Evolutionary conservation across 1,140 invertebrate genomes (phyloP), one percentile per base, ranked within the genome.

Genomic region (Rhopalosiphum padi): DNA sequence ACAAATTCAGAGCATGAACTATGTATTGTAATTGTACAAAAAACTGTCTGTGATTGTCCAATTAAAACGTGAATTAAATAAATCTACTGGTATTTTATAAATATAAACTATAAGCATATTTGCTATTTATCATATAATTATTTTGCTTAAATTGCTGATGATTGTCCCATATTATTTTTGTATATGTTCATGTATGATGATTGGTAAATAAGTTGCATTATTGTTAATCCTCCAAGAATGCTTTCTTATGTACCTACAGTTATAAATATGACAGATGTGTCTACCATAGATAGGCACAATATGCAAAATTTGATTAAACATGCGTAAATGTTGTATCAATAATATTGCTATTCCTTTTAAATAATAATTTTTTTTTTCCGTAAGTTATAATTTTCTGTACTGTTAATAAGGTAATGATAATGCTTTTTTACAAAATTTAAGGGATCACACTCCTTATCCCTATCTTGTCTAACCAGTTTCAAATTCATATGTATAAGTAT

Each of bases 21-120:
- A 41, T 93, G 82, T 93, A 48, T 93, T 93, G 48, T 86, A 22
- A 30, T 53, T 86, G 82, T 93, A 37, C 43, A 53, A 48, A 91
- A 51, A 91, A 55, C 30, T 41, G 23, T 93, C 11, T 93, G 82
- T 86, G 77, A 53, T 51, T 86, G 77, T 93, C 48, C 22, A 91
- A 51, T 18, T 37, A 51, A 60, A 90, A 90, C 41, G 6, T 21
- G 5, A 30, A 15, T 37, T 60, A 90, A 15, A 35, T 37, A 41
- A 83, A 83, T 22, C 77, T 85, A 85, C 83, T 85, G 83, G 30
- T 48, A 23, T 48, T 8, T 51, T 23, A 89, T 53, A 22, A 37
- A 15, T 89, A 89, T 25, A 22, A 55, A 90, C 53, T 90, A 41
- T 90, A 90, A 41, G 25, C 22, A 51, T 23, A 89, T 15, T 41